Evolutionary conservation across 2,888 invertebrate genomes (phyloP).

Genomic region (Drosophila lutescens): DNA sequence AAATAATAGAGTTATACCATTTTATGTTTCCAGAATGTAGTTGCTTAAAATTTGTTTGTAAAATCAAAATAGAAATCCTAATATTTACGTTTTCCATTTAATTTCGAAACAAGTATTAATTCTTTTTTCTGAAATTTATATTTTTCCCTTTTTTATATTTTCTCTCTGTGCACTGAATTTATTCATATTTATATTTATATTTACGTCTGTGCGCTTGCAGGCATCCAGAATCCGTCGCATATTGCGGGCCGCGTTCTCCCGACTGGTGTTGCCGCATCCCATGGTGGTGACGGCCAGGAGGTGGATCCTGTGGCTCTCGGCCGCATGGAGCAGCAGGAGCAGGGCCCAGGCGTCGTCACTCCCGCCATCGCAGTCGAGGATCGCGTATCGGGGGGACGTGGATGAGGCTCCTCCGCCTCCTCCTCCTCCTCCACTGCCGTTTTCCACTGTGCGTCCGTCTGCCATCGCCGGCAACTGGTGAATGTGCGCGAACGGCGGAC

Average conservation of each 20-base stretch:
- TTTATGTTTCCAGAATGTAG: too few relatives aligned
- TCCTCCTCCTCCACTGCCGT: conserved; percentile 2
- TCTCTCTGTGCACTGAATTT: background rate
- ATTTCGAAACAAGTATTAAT: too few relatives aligned
- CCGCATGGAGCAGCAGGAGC: conserved; percentile 86
- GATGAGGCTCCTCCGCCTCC: background rate
- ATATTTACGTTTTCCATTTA: too few relatives aligned
- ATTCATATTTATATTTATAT: conserved; percentile 67
- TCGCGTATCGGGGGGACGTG: conserved; percentile 75
- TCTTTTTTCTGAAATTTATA: background rate
- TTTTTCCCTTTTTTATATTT: background rate
- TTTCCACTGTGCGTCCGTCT: conserved; percentile 27
- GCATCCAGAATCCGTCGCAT: conserved; percentile 88
- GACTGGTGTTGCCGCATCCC: conserved; percentile 89
- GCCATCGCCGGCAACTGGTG: conserved; percentile 30
- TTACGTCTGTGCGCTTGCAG: conserved; percentile 87
- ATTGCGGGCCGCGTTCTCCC: conserved; percentile 89
- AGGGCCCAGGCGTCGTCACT: conserved; percentile 88
- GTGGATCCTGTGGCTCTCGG: conserved; percentile 72
- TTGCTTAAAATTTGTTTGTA: too few relatives aligned
- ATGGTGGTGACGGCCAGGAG: conserved; percentile 89
- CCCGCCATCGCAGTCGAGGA: conserved; percentile 88
- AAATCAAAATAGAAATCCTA: too few relatives aligned
- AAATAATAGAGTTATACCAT: too few relatives aligned
- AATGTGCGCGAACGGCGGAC: conserved; percentile 11